Percentiles rank a stretch among this genome's conserved stretches.
Conservation (phyloP, 2,888 invertebrate species). For the Idaea biselata region DNA sequence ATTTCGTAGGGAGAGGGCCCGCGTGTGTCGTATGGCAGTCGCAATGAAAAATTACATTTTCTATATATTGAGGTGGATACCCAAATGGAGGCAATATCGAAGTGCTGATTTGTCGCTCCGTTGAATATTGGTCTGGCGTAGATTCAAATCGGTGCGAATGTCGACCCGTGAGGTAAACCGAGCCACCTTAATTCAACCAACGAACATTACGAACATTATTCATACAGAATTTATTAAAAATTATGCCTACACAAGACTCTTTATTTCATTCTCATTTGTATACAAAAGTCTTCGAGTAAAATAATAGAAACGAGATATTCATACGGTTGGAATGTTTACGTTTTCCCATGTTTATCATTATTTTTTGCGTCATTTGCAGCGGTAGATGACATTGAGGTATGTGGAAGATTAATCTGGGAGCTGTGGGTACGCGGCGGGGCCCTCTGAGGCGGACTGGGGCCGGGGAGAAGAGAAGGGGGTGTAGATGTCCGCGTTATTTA, state of each 20-base stretch:
- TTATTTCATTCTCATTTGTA: slow-evolving; percentile 17
- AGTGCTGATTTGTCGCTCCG: slow-evolving; percentile 78
- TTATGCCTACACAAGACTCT: slow-evolving; percentile 7
- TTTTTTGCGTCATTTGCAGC: slow-evolving; percentile 68
- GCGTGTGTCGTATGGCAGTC: slow-evolving; percentile 34
- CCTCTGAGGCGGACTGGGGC: slow-evolving; percentile 11
- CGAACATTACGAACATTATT: slow-evolving; percentile 35
- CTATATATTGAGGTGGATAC: slow-evolving; percentile 69
- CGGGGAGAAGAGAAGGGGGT: slow-evolving; percentile 24
- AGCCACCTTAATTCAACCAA: slow-evolving; percentile 50
- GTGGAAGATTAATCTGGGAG: slow-evolving; percentile 64
- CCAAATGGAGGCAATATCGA: slow-evolving; percentile 78
- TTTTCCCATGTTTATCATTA: slow-evolving; percentile 53
- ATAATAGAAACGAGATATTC: slow-evolving; percentile 25
- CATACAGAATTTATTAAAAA: slow-evolving; percentile 16
- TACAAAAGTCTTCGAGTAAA: slow-evolving; percentile 6
- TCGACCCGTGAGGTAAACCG: slow-evolving; percentile 51
- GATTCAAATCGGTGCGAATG: slow-evolving; percentile 70
- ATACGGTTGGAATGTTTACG: slow-evolving; percentile 33
- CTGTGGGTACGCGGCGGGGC: slow-evolving; percentile 32
- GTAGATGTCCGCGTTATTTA: slow-evolving; percentile 61
- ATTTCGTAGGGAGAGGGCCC: slow-evolving; percentile 21
- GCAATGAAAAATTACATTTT: slow-evolving; percentile 71
- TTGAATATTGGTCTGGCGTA: slow-evolving; percentile 75
- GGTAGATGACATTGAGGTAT: slow-evolving; percentile 68